Percentiles rank a stretch among this genome's conserved stretches.
These are phyloP conservation scores for Pterophyllum scalare DNA, from an alignment of 2,113 vertebrate species.

Conservation along the genomic window DNA sequence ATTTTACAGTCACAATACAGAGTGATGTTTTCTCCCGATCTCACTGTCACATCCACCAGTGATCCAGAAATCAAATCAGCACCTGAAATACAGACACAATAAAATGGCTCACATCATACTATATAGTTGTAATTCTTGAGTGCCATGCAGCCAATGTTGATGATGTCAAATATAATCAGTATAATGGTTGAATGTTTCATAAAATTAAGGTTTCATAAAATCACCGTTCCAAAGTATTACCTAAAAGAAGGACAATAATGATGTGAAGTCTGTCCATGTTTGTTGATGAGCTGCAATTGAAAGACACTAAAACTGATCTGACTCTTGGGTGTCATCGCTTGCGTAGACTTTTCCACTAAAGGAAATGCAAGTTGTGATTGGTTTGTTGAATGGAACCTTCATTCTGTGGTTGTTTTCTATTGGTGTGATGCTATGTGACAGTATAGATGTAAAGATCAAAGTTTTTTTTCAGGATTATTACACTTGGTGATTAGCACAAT, in stretches of 20 bases:
- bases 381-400: constrained; percentile 7
- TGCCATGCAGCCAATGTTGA: neutral
- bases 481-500: neutral
- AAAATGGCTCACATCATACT: neutral
- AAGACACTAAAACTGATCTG: neutral
- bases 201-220: neutral
- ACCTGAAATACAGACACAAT: constrained; percentile 29
- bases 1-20: constrained; percentile 33
- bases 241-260: neutral
- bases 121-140: neutral
- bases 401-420: neutral
- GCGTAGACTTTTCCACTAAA: neutral
- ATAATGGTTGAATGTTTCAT: neutral
- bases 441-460: no score
- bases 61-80: constrained; percentile 4
- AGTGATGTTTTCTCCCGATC: constrained; percentile 48
- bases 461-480: neutral
- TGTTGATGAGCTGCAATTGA: neutral
- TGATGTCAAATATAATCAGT: neutral
- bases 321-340: neutral
- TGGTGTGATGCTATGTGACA: neutral
- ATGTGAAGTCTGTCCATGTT: neutral
- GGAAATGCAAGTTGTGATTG: constrained; percentile 17
- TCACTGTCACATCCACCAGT: constrained; percentile 10
- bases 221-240: constrained; percentile 11